Base-by-base conservation (phyloP, 2,888 invertebrate species). In the Germaria angustata region DNA sequence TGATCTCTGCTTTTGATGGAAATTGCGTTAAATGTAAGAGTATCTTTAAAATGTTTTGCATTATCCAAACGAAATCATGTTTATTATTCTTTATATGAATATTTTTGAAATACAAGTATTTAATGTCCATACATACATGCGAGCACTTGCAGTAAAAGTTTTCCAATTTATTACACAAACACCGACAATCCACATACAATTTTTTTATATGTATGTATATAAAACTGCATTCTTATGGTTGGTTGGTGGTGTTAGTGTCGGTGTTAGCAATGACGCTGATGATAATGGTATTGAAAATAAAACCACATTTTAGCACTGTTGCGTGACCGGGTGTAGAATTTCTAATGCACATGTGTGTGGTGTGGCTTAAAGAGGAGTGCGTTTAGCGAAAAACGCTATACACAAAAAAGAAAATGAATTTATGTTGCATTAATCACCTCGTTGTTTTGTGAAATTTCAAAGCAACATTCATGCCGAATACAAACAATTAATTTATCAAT, bases 311-410 rank as follows among this genome's bases (percentile, higher is more conserved):
- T 57, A 39, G 65, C 71, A 72, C 49, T 72, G 78, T 79, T 79
- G 78, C 78, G 71, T 79, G 78, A 79, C 71, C 65, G 72, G 69
- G 71, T 79, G 65, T 71, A 79, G 78, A 79, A 79, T 79, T 71
- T 79, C 65, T 72, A 71, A 65, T 71, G 46, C 41, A 53, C 41
- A 69, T 44, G 44, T 61, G 24, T 44, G 44, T 61, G 24, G 20
- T 22, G 22, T 46, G 15, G 2, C 32, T 22, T 39, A 24, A 7
- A 68, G 11, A 68, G 32, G 68, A 77, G 51, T 77, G 76, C 76
- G 68, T 77, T 77, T 59, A 59, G 59, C 51, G 11, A 69, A 34
- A 66, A 34, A 20, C 1, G n/a, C 6, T 8, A 15, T 2, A 15
- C 55, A 41, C 36, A 24, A 28, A 44, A 15, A 69, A 76, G 39